A percentile compares a stretch with the other conserved stretches of the same genome.
These are phyloP conservation scores for Gerris lacustris DNA, from an alignment of 2,888 invertebrate species.

Conservation along the genomic window DNA sequence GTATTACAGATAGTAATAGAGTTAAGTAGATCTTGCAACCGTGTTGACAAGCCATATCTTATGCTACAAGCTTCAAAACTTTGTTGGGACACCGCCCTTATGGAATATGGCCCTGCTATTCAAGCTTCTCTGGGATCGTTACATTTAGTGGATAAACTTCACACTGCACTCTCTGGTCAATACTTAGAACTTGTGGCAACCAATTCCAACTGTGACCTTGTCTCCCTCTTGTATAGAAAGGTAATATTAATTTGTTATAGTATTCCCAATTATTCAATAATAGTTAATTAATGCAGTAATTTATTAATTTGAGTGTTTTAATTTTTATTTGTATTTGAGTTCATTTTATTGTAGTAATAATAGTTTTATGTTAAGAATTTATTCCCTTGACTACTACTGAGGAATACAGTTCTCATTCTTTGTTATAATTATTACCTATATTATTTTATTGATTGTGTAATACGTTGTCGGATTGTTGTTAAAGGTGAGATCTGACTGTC, in stretches of 20 bases:
- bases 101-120: slow-evolving; percentile 65
- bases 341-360: background rate
- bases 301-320: background rate
- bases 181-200: slow-evolving; percentile 62
- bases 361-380: too few species aligned
- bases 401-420: too few species aligned
- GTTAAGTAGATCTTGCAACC: slow-evolving; percentile 51
- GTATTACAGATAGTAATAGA: slow-evolving; percentile 48
- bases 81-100: slow-evolving; percentile 59
- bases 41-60: slow-evolving; percentile 57
- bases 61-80: slow-evolving; percentile 56
- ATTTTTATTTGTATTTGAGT: background rate
- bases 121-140: slow-evolving; percentile 55
- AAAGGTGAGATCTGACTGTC: slow-evolving; percentile 65
- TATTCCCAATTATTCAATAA: background rate
- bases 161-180: slow-evolving; percentile 59
- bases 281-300: background rate
- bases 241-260: slow-evolving; percentile 37
- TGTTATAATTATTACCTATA: too few species aligned
- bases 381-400: too few species aligned
- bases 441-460: too few species aligned
- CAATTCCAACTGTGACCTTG: slow-evolving; percentile 47
- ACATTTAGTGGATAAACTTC: slow-evolving; percentile 61
- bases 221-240: slow-evolving; percentile 63
- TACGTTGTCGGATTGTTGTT: too few species aligned